Evolutionary conservation across 2,797 vertebrate genomes (phyloP).

Genomic region (Tapirus indicus): DNA sequence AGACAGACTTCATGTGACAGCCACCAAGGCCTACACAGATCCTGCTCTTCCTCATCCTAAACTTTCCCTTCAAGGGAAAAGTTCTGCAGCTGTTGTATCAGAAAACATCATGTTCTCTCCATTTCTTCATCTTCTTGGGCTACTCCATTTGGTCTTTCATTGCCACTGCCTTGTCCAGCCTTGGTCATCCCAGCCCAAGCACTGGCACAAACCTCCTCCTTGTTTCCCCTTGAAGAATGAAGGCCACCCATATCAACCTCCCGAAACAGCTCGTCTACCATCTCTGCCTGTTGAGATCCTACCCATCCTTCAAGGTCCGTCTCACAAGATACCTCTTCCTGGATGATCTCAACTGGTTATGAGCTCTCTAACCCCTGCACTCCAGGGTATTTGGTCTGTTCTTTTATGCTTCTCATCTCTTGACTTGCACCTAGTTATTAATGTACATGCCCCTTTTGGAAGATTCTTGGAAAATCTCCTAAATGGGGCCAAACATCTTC

Average conservation of each 20-base stretch:
- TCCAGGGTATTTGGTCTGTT: neutral
- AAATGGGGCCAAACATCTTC: neutral
- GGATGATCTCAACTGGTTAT: neutral
- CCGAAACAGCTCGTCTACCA: neutral
- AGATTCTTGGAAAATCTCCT: conserved; percentile 2
- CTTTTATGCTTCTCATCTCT: neutral
- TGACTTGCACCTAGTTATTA: neutral
- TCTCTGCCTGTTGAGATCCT: neutral
- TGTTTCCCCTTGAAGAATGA: neutral
- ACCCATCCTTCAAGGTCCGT: neutral
- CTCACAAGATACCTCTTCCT: neutral
- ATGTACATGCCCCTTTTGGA: neutral
- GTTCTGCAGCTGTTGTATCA: neutral
- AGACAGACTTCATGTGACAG: neutral
- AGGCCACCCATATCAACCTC: neutral
- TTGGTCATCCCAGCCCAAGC: neutral
- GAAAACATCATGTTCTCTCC: neutral
- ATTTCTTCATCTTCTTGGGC: neutral
- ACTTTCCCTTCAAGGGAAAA: neutral
- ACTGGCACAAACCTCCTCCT: neutral
- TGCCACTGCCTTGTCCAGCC: neutral
- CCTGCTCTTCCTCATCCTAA: neutral
- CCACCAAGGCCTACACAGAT: neutral
- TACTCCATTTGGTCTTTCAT: neutral
- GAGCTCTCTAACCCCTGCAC: neutral